These are phyloP conservation scores for Triops cancriformis DNA, from an alignment of 1,140 invertebrate genomes.

Conservation along the genomic window DNA sequence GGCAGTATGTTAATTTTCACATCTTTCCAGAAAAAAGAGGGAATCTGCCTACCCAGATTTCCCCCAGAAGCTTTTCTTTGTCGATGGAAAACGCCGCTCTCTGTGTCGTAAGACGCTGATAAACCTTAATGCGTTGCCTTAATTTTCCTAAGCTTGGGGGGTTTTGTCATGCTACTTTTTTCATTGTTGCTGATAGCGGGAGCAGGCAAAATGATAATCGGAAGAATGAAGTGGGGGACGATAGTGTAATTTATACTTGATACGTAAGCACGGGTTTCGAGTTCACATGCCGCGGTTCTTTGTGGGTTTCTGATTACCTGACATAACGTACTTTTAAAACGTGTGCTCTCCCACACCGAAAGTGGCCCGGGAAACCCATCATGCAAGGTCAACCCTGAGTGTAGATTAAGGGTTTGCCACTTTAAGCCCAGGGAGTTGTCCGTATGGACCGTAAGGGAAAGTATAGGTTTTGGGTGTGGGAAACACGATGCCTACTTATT, in stretches of 20 bases:
- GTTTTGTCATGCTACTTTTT: no score
- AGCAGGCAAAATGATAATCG: no score
- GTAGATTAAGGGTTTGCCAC: slow-evolving; percentile 1
- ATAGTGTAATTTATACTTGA: no score
- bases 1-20: background rate
- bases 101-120: no score
- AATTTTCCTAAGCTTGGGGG: no score
- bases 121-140: no score
- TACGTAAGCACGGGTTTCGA: no score
- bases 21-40: background rate
- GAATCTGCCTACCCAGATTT: background rate
- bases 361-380: background rate
- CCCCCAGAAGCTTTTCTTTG: no score
- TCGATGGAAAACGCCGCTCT: no score
- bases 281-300: background rate
- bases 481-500: slow-evolving; percentile 3
- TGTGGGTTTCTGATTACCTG: background rate
- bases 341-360: background rate
- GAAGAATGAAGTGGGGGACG: no score
- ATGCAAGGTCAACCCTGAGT: background rate
- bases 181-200: no score
- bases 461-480: background rate
- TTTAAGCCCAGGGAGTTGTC: background rate
- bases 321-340: background rate
- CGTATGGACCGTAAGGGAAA: background rate